These are phyloP conservation scores for Poecilia gillii DNA, from an alignment of 2,797 vertebrate genomes.

Conservation along the genomic window DNA sequence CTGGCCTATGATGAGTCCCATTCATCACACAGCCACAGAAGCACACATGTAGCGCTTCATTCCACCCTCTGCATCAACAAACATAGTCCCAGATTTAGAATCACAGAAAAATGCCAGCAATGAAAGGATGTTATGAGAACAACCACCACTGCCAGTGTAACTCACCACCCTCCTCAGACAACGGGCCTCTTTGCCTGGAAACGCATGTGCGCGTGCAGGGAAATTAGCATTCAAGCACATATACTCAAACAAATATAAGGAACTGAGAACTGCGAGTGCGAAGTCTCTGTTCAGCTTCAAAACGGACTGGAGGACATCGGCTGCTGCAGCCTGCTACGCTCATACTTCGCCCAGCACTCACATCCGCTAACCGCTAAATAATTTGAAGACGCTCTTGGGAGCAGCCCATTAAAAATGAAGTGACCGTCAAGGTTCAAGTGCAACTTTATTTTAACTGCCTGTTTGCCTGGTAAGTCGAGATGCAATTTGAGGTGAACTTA, in stretches of 20 bases:
- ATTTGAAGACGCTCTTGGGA: conserved; percentile 64
- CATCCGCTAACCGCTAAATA: conserved; percentile 64
- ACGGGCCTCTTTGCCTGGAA: conserved; percentile 23
- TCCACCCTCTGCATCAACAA: conserved; percentile 72
- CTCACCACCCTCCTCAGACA: conserved; percentile 32
- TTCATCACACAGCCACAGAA: conserved; percentile 40
- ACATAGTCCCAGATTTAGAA: conserved; percentile 72
- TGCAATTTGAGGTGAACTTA: conserved; percentile 65
- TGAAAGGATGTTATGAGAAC: conserved; percentile 74
- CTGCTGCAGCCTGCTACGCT: conserved; percentile 48
- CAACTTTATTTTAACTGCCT: conserved; percentile 65
- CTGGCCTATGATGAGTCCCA: conserved; percentile 27
- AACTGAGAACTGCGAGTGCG: conserved; percentile 39
- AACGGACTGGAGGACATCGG: conserved; percentile 28
- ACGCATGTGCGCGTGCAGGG: neutral
- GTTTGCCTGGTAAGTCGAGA: conserved; percentile 71
- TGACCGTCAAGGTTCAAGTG: conserved; percentile 67
- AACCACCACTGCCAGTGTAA: conserved; percentile 51
- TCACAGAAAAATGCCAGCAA: conserved; percentile 72
- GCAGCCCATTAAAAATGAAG: conserved; percentile 63
- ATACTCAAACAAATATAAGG: conserved; percentile 38
- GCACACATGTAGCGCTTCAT: conserved; percentile 45
- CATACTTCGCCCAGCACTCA: conserved; percentile 61
- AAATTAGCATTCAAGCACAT: conserved; percentile 21
- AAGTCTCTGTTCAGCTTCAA: conserved; percentile 51